Base-by-base conservation (phyloP, 53 echinoderm and acorn worm genomes). In the Pentamera pediparva region DNA sequence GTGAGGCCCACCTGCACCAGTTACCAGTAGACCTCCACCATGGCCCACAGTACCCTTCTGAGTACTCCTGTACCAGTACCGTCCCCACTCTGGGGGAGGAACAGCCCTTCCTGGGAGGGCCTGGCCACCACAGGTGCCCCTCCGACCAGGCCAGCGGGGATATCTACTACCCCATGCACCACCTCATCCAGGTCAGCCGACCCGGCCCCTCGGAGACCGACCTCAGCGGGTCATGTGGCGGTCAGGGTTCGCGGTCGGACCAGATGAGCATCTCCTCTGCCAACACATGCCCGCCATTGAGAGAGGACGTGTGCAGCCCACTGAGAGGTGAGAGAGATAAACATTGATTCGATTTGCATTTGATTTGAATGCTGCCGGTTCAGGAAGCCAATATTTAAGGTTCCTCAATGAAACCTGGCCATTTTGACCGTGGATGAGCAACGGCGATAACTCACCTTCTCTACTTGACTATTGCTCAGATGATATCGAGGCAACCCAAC, bases 111-210 rank as follows among this genome's bases (percentile, higher is more conserved):
- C 36, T 72, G 53, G 73, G 54, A 72, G 8, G 55, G 54, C 25
- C 18, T 51, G 18, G 52, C 55, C 20, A 50, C 35, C 73, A 32
- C 15, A 47, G 73, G 19, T 37, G 37, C 33, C 37, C 54, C 51
- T 72, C 73, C 0, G 73, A 72, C 37, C 73, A 72, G 35, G 73
- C 51, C 4, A 54, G n/a, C n/a, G n/a, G n/a, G n/a, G n/a, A n/a
- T n/a, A n/a, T n/a, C n/a, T n/a, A 72, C 73, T 31, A 52, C 37
- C 73, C 73, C 34, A 50, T 72, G 35, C 51, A 72, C n/a, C n/a
- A n/a, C 35, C 32, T 54, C 4, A 19, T 72, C 52, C 54, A 51
- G 34, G 52, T 53, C 7, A 17, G 51, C 29, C 20, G 73, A 53
- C 32, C 35, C 18, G 55, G 73, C 32, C 35, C 73, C 17, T 53